A percentile compares a stretch with the other conserved stretches of the same genome.
Conservation (phyloP, 1,140 invertebrate genomes). For the Drosophila elegans region DNA sequence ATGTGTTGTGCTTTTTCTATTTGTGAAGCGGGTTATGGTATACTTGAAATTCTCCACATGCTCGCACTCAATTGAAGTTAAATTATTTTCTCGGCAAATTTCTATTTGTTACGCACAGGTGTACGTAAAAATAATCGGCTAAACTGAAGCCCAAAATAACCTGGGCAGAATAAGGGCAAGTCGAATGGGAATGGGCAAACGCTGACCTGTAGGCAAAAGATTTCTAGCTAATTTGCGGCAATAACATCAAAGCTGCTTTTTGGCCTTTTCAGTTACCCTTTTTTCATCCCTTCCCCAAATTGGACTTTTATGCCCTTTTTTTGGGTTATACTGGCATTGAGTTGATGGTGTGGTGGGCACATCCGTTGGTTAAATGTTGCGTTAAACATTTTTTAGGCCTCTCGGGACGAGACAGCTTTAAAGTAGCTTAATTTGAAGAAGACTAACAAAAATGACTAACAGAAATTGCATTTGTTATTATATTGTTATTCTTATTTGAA, state of each 20-base stretch:
- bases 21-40: slow-evolving; percentile 32
- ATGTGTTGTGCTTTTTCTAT: slow-evolving; percentile 25
- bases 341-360: slow-evolving; percentile 37
- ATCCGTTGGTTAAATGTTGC: slow-evolving; percentile 70
- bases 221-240: slow-evolving; percentile 82
- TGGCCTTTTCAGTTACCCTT: slow-evolving; percentile 65
- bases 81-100: slow-evolving; percentile 73
- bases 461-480: too few relatives aligned
- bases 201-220: slow-evolving; percentile 66
- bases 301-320: slow-evolving; percentile 56
- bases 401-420: slow-evolving; percentile 20
- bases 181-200: slow-evolving; percentile 25
- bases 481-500: too few relatives aligned
- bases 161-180: slow-evolving; percentile 51
- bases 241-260: slow-evolving; percentile 79
- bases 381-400: slow-evolving; percentile 54
- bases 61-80: slow-evolving; percentile 79
- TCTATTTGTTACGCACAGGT: slow-evolving; percentile 49
- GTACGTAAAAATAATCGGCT: slow-evolving; percentile 32
- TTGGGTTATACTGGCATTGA: slow-evolving; percentile 1
- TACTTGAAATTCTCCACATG: slow-evolving; percentile 78
- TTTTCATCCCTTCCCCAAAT: slow-evolving; percentile 58
- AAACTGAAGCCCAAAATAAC: slow-evolving; percentile 19
- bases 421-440: slow-evolving; percentile 15
- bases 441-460: too few relatives aligned